phyloP scores from a whole-genome alignment of 2,888 invertebrate genomes.

The Hymenopus coronatus region DNA sequence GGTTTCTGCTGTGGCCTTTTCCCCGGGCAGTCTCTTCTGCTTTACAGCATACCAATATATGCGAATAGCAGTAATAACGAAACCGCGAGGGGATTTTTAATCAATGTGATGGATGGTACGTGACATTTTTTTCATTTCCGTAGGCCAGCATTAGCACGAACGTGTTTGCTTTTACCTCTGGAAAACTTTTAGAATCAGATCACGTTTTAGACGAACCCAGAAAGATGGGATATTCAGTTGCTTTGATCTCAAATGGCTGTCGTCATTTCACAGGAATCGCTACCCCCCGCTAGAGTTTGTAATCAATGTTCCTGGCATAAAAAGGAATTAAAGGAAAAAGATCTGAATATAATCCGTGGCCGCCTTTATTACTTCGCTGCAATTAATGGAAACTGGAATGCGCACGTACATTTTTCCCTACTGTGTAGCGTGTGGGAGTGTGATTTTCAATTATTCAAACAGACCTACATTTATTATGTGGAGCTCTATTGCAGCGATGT shows the following conservation, averaged over 20 bases:
- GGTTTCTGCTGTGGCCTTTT: not conserved
- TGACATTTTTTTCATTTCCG: not conserved
- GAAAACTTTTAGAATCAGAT: not conserved
- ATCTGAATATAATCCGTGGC: not conserved
- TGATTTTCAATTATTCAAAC: not conserved
- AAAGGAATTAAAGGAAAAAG: not conserved
- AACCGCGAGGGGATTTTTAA: not conserved
- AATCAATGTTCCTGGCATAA: not conserved
- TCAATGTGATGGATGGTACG: not conserved
- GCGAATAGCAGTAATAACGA: not conserved
- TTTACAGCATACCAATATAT: not conserved
- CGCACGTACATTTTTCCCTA: not conserved
- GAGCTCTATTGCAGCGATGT: too few species aligned
- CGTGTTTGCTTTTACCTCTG: not conserved
- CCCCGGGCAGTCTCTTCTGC: not conserved
- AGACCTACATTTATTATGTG: not conserved
- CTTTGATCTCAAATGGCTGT: not conserved
- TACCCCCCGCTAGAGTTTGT: not conserved
- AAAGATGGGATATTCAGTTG: not conserved
- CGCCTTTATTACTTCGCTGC: not conserved
- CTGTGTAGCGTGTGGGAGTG: not conserved
- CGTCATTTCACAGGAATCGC: not conserved
- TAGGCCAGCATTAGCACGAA: not conserved
- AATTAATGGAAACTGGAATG: not conserved
- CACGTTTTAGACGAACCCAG: not conserved